These are phyloP conservation scores for Pegoplata infirma DNA, from an alignment of 2,888 invertebrate species.

Conservation along the genomic window DNA sequence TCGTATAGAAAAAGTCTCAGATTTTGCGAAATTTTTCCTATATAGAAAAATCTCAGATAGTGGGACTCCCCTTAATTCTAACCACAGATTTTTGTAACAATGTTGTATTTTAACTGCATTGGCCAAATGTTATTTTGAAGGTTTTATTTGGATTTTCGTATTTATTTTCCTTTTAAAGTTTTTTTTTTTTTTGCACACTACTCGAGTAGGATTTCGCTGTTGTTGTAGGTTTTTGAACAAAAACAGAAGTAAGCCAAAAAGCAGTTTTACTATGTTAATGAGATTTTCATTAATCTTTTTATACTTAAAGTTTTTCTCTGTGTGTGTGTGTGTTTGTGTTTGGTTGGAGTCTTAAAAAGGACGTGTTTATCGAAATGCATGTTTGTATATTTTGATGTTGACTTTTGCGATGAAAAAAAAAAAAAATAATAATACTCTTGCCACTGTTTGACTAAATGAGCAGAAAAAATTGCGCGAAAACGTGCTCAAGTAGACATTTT, in stretches of 20 bases:
- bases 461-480: constrained; percentile 48
- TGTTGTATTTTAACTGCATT: constrained; percentile 23
- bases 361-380: neutral
- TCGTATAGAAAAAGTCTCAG: no score
- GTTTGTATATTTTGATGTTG: constrained; percentile 38
- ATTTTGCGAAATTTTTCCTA: no score
- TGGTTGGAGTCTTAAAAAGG: neutral
- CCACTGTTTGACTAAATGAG: constrained; percentile 47
- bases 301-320: constrained; percentile 23
- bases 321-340: neutral
- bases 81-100: neutral
- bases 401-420: constrained; percentile 8
- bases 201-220: constrained; percentile 20
- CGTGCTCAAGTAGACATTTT: constrained; percentile 57
- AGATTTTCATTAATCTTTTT: constrained; percentile 58
- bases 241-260: constrained; percentile 41
- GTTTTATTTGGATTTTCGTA: constrained; percentile 22
- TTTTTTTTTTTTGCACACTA: neutral
- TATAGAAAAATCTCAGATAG: no score
- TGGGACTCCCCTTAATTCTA: neutral
- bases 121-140: constrained; percentile 26
- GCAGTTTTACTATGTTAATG: constrained; percentile 53
- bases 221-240: constrained; percentile 9
- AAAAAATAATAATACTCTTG: no score
- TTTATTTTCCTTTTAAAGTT: constrained; percentile 5